Percentiles rank a stretch among this genome's conserved stretches.
Conservation (phyloP, 2,113 vertebrate genomes). For the Urocolius indicus region DNA sequence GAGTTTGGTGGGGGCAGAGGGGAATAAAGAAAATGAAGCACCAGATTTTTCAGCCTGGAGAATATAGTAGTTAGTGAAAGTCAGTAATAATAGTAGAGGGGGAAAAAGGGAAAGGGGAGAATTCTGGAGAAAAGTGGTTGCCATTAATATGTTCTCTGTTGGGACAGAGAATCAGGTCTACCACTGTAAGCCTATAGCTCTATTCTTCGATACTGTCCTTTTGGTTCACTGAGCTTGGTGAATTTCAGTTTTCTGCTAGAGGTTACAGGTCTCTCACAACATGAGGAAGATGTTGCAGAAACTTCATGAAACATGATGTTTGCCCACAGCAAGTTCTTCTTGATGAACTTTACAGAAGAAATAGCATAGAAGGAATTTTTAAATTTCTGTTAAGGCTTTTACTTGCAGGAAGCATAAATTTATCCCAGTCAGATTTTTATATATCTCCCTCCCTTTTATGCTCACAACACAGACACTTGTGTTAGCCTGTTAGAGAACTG, state of each 20-base stretch:
- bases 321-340: neutral
- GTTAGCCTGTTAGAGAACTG: neutral
- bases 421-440: neutral
- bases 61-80: neutral
- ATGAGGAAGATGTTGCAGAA: neutral
- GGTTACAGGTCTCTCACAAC: neutral
- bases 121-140: neutral
- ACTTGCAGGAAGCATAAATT: neutral
- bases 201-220: neutral
- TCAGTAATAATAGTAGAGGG: neutral
- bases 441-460: neutral
- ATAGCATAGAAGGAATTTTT: neutral
- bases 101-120: neutral
- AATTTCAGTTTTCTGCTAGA: neutral
- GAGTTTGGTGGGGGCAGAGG: neutral
- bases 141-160: neutral
- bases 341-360: neutral
- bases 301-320: neutral
- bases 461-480: neutral
- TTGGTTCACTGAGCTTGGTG: neutral
- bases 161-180: neutral
- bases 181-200: neutral
- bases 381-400: neutral
- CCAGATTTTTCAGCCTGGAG: neutral
- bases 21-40: neutral